Evolutionary conservation across 2,888 invertebrate species (phyloP).

Genomic region (Folsomia candida): DNA sequence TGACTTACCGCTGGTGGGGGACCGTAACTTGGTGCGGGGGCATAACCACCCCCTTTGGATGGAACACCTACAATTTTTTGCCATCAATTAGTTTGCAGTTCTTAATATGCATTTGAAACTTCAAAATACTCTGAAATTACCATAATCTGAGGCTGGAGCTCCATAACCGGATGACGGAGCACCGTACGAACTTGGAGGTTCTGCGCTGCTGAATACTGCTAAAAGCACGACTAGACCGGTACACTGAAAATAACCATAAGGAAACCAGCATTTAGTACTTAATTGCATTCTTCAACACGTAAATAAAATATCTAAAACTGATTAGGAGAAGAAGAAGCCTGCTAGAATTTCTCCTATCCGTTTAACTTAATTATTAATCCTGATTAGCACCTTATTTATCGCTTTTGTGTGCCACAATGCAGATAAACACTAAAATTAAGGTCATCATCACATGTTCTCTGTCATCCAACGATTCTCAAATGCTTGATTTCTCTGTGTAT

Average conservation of each 20-base stretch:
- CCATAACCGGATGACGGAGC: slow-evolving; percentile 39
- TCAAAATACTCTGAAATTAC: no score
- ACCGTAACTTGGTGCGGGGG: slow-evolving; percentile 6
- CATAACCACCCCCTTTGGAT: not conserved
- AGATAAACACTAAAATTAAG: not conserved
- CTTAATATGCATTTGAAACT: no score
- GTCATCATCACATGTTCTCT: not conserved
- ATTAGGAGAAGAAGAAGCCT: no score
- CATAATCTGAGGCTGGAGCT: slow-evolving; percentile 26
- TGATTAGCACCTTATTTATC: not conserved
- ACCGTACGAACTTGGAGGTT: slow-evolving; percentile 33
- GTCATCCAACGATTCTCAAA: not conserved
- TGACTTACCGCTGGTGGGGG: slow-evolving; percentile 5
- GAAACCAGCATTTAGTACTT: no score
- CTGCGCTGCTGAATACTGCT: slow-evolving; percentile 43
- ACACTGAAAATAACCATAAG: slow-evolving; percentile 20
- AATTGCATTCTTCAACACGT: no score
- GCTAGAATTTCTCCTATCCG: not conserved
- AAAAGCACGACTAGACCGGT: slow-evolving; percentile 45
- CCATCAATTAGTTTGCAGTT: no score
- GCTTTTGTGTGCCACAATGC: not conserved
- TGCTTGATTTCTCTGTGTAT: not conserved
- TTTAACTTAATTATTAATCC: not conserved
- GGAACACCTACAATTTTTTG: no score
- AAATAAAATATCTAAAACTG: no score